These are phyloP conservation scores for Callipepla californica DNA, from an alignment of 2,113 vertebrate genomes.

Conservation along the genomic window DNA sequence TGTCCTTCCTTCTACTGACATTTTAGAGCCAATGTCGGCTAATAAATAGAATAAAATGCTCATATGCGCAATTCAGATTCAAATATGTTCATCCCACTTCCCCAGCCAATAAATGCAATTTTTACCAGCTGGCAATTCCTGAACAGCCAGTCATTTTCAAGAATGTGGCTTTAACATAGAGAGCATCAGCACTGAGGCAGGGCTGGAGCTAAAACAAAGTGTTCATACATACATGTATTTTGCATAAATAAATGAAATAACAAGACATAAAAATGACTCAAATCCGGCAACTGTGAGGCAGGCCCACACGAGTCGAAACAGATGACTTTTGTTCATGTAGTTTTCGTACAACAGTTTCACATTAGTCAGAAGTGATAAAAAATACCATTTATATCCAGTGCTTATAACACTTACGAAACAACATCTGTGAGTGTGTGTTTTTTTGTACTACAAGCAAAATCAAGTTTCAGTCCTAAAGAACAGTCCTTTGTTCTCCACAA, in stretches of 20 bases:
- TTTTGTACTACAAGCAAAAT: conserved; percentile 91
- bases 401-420: conserved; percentile 99
- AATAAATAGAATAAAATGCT: conserved; percentile 94
- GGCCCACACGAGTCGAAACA: conserved; percentile 92
- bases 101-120: conserved; percentile 81
- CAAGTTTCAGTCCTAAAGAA: conserved; percentile 97
- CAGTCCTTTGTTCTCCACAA: conserved; percentile 92
- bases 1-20: conserved; percentile 89
- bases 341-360: conserved; percentile 98
- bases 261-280: conserved; percentile 91
- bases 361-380: conserved; percentile 99
- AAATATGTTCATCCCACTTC: conserved; percentile 84
- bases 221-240: conserved; percentile 94
- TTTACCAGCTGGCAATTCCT: conserved; percentile 82
- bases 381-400: conserved; percentile 99
- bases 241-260: conserved; percentile 99
- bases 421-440: conserved; percentile 89
- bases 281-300: conserved; percentile 94
- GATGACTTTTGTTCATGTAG: conserved; percentile 94
- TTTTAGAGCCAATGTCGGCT: conserved; percentile 94
- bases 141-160: conserved; percentile 83
- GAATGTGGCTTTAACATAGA: conserved; percentile 80
- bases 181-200: conserved; percentile 83
- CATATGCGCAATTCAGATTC: conserved; percentile 87
- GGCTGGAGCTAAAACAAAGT: conserved; percentile 95